phyloP scores from a whole-genome alignment of 2,888 invertebrate species.

The Hirtodrosophila cameraria region DNA sequence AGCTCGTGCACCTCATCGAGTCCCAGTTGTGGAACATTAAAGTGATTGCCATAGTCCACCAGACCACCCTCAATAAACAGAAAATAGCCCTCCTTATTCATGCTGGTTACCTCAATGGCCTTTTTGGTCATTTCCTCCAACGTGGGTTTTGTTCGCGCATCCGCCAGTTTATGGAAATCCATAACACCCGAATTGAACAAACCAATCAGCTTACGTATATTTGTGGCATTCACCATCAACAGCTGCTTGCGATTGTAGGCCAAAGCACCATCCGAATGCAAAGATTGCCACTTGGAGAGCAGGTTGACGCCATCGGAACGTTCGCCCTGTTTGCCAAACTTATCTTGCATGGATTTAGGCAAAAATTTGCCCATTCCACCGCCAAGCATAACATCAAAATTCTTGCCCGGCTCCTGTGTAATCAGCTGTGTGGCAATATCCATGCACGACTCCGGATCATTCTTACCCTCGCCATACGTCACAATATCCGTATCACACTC shows the following conservation, averaged over 20 bases:
- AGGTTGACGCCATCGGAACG: conserved; percentile 88
- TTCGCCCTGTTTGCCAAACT: conserved; percentile 85
- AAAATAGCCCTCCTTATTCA: conserved; percentile 87
- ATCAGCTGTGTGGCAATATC: conserved; percentile 91
- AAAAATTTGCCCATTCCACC: conserved; percentile 80
- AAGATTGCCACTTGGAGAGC: conserved; percentile 87
- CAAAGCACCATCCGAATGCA: conserved; percentile 79
- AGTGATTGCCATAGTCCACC: conserved; percentile 86
- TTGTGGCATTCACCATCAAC: conserved; percentile 80
- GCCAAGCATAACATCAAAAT: conserved; percentile 87
- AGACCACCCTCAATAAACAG: conserved; percentile 88
- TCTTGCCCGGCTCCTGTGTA: conserved; percentile 87
- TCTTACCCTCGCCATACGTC: conserved; percentile 76
- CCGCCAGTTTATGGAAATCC: conserved; percentile 85
- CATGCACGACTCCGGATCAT: conserved; percentile 85
- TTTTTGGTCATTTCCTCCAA: conserved; percentile 88
- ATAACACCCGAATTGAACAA: conserved; percentile 85
- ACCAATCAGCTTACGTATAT: conserved; percentile 86
- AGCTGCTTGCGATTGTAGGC: conserved; percentile 68
- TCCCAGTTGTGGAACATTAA: conserved; percentile 87
- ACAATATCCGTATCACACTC: conserved; percentile 87
- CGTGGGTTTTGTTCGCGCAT: conserved; percentile 85
- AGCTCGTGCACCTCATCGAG: conserved; percentile 92
- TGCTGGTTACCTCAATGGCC: conserved; percentile 87
- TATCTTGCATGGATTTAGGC: conserved; percentile 83